A percentile compares a stretch with the other conserved stretches of the same genome.
phyloP scores from a whole-genome alignment of 2,888 invertebrate species.

The Pristionchus exspectatus region DNA sequence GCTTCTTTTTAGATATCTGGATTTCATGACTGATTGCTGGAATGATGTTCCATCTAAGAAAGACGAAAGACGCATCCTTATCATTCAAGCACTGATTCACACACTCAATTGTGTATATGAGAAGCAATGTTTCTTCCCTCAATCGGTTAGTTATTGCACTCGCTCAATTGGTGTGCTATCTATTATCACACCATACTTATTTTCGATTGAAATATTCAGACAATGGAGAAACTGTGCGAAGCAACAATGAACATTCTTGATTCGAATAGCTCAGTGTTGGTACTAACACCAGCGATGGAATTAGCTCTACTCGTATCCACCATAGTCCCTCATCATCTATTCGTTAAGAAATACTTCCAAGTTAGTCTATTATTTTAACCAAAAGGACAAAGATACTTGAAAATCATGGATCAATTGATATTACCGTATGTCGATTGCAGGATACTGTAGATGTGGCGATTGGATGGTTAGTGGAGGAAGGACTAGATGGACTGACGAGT shows the following conservation, averaged over 20 bases:
- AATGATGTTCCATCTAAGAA: slow-evolving; percentile 17
- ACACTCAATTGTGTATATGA: slow-evolving; percentile 32
- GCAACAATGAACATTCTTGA: not conserved
- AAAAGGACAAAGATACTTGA: not conserved
- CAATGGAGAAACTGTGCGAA: slow-evolving; percentile 6
- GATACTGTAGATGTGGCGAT: slow-evolving; percentile 48
- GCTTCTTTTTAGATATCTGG: not conserved
- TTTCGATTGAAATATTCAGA: not conserved
- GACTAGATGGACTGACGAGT: slow-evolving; percentile 29
- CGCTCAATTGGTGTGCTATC: not conserved
- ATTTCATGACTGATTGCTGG: slow-evolving; percentile 8
- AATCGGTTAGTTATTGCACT: not conserved
- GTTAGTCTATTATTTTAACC: not conserved
- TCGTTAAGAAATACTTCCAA: slow-evolving; percentile 42
- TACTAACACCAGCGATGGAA: slow-evolving; percentile 42
- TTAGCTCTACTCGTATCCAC: not conserved
- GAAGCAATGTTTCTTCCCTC: slow-evolving; percentile 29
- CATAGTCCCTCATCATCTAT: not conserved
- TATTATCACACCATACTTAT: not conserved
- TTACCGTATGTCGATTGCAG: not conserved
- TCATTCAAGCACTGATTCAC: slow-evolving; percentile 1
- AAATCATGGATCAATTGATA: not conserved
- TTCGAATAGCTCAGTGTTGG: slow-evolving; percentile 10
- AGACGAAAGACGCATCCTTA: not conserved
- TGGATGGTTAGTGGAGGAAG: slow-evolving; percentile 51